phyloP scores from a whole-genome alignment of 2,797 vertebrate genomes.

The Lemur catta region DNA sequence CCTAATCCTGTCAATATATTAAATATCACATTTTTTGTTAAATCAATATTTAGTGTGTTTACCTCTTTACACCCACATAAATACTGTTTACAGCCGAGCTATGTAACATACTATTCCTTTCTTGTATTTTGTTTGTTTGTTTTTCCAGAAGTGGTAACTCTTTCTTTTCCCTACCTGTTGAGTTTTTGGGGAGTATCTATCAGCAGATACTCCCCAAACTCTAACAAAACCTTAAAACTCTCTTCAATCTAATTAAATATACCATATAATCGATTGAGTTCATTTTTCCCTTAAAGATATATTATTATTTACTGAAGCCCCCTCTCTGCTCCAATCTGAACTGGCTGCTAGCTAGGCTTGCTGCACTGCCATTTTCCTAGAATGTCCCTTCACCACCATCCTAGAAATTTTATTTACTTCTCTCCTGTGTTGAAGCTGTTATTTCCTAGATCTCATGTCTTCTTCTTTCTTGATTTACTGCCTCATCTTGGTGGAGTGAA shows the following conservation, averaged over 20 bases:
- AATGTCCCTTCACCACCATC: not conserved
- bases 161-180: not conserved
- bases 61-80: not conserved
- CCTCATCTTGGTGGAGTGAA: not conserved
- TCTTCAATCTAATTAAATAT: not conserved
- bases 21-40: constrained; percentile 8
- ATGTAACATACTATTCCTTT: not conserved
- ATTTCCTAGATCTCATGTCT: not conserved
- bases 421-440: not conserved
- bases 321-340: not conserved
- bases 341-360: not conserved
- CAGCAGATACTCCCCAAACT: not conserved
- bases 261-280: not conserved
- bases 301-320: not conserved
- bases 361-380: not conserved
- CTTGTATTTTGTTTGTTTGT: not conserved
- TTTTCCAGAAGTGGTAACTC: not conserved
- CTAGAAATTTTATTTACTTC: not conserved
- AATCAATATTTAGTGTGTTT: not conserved
- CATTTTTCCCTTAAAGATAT: not conserved
- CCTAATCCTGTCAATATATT: not conserved
- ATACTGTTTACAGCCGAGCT: not conserved
- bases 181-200: not conserved
- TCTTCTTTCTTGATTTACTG: not conserved
- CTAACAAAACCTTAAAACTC: not conserved